These are phyloP conservation scores for Cochlearius cochlearius DNA, from an alignment of 2,113 vertebrate species.

Conservation along the genomic window DNA sequence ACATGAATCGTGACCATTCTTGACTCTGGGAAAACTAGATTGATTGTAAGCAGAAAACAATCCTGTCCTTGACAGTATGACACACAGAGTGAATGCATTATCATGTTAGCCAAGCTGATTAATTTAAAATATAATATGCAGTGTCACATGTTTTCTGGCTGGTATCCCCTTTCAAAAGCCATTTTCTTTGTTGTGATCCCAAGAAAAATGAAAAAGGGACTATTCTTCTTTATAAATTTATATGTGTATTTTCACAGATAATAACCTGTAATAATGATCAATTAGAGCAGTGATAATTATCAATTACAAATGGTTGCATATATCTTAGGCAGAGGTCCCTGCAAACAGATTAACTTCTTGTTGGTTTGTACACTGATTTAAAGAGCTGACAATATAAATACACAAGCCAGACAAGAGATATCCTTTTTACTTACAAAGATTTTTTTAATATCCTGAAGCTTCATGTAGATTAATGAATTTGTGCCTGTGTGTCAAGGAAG, in stretches of 20 bases:
- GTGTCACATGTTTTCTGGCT: background rate
- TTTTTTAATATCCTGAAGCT: background rate
- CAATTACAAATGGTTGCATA: background rate
- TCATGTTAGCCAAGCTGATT: background rate
- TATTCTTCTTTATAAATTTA: background rate
- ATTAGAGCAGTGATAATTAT: background rate
- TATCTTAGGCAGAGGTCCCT: background rate
- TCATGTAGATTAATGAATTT: background rate
- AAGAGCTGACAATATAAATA: background rate
- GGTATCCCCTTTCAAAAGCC: background rate
- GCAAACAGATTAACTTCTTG: background rate
- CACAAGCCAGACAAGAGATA: background rate
- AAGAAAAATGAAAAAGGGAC: background rate
- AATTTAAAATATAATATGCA: background rate
- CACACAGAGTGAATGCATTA: background rate
- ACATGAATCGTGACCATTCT: background rate
- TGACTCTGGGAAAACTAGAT: background rate
- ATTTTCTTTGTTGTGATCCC: background rate
- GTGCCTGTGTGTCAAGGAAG: background rate
- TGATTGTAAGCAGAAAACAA: background rate
- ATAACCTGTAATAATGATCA: background rate
- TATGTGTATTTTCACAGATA: fast-evolving
- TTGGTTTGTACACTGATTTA: background rate
- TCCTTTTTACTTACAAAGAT: background rate
- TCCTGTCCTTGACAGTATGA: background rate